Evolutionary conservation across 2,113 vertebrate genomes (phyloP).

Genomic region (Choloepus hoffmanni): DNA sequence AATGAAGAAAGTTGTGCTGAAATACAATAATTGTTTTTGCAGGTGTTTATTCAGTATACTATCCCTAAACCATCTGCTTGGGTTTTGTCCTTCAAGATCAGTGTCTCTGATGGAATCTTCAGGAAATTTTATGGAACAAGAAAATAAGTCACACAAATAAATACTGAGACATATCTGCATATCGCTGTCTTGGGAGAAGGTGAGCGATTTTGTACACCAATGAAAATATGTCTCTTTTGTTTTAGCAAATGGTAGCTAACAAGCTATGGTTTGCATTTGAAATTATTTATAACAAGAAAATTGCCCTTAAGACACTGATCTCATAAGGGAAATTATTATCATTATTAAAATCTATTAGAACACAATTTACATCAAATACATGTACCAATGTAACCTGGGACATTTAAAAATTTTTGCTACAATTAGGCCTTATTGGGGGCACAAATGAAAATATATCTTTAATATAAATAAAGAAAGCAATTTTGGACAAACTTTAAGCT

Average conservation of each 20-base stretch:
- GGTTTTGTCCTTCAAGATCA: not conserved
- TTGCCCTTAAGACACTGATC: not conserved
- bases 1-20: not conserved
- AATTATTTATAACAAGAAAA: not conserved
- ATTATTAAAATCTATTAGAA: not conserved
- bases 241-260: not conserved
- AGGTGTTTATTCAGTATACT: not conserved
- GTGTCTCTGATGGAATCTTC: not conserved
- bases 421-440: too few species aligned
- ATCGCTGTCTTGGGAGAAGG: not conserved
- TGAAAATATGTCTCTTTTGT: not conserved
- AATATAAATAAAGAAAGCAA: too few species aligned
- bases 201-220: not conserved
- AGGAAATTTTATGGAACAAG: not conserved
- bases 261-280: not conserved
- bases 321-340: not conserved
- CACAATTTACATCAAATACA: not conserved
- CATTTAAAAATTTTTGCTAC: too few species aligned
- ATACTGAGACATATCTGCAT: not conserved
- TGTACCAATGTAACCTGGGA: too few species aligned
- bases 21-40: not conserved
- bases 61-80: not conserved
- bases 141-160: not conserved
- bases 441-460: too few species aligned
- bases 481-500: not conserved